These are phyloP conservation scores for Papilio polytes DNA, from an alignment of 1,140 invertebrate genomes.

Conservation along the genomic window DNA sequence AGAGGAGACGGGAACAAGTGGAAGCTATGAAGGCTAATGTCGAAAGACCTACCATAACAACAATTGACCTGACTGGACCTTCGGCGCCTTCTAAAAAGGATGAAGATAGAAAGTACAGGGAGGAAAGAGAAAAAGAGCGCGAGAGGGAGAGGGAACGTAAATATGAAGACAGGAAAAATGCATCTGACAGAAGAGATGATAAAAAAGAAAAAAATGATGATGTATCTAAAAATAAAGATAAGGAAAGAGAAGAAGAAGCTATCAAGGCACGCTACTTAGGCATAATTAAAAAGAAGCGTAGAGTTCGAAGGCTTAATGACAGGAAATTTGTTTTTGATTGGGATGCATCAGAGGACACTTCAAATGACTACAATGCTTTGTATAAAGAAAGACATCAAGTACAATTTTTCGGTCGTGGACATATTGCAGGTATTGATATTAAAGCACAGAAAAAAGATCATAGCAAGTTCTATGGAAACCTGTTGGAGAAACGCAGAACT, in stretches of 20 bases:
- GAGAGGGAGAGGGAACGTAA: conserved; percentile 75
- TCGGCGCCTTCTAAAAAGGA: conserved; percentile 64
- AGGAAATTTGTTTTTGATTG: conserved; percentile 99
- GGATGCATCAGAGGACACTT: conserved; percentile 99
- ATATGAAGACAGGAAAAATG: conserved; percentile 71
- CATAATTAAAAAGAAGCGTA: conserved; percentile 96
- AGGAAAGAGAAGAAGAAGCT: conserved; percentile 95
- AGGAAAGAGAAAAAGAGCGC: conserved; percentile 70
- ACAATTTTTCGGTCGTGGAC: conserved; percentile 99
- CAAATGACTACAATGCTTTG: conserved; percentile 97
- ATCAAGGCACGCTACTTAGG: conserved; percentile 98
- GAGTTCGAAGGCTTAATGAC: conserved; percentile 97
- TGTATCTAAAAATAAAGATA: conserved; percentile 90
- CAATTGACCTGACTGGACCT: conserved; percentile 76
- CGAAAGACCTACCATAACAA: conserved; percentile 70
- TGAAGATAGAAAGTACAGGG: conserved; percentile 72
- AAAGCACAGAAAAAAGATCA: conserved; percentile 99
- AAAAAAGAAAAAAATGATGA: conserved; percentile 81
- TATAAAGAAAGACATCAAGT: conserved; percentile 98
- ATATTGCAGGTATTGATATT: conserved; percentile 98
- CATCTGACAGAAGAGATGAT: conserved; percentile 67
- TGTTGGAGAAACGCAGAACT: conserved; percentile 97
- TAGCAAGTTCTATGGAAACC: conserved; percentile 98
- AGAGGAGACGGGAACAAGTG: conserved; percentile 94
- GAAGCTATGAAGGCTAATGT: conserved; percentile 85